phyloP scores from a whole-genome alignment of 1,140 invertebrate genomes.

The Olivierus martensii region DNA sequence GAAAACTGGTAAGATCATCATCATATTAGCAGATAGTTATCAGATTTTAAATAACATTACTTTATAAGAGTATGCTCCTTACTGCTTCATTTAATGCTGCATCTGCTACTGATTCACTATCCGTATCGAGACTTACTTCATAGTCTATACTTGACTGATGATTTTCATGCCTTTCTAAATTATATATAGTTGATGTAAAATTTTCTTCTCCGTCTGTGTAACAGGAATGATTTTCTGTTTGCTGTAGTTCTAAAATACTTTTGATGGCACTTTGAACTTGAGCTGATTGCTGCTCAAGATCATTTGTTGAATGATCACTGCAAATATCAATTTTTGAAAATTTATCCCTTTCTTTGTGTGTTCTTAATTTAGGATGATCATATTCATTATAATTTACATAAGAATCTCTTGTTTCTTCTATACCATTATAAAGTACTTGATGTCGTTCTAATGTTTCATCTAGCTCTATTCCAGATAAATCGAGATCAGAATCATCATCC shows the following conservation, averaged over 20 bases:
- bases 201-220: slow-evolving; percentile 1
- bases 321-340: background rate
- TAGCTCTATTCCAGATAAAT: slow-evolving; percentile 13
- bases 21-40: too few relatives aligned
- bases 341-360: background rate
- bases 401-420: background rate
- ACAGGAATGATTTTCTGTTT: slow-evolving; percentile 25
- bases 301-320: background rate
- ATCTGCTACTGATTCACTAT: slow-evolving; percentile 22
- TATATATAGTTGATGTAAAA: background rate
- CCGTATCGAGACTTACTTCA: background rate
- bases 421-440: background rate
- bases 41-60: too few relatives aligned
- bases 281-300: slow-evolving; percentile 29
- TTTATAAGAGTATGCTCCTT: slow-evolving; percentile 33
- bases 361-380: background rate
- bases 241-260: slow-evolving; percentile 55
- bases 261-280: slow-evolving; percentile 64
- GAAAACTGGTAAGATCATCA: too few relatives aligned
- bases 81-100: slow-evolving; percentile 40
- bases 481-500: slow-evolving; percentile 10
- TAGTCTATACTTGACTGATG: background rate
- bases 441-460: background rate
- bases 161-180: background rate
- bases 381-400: too few relatives aligned